Conservation (phyloP, 2,113 vertebrate genomes). For the Phyllostomus discolor region DNA sequence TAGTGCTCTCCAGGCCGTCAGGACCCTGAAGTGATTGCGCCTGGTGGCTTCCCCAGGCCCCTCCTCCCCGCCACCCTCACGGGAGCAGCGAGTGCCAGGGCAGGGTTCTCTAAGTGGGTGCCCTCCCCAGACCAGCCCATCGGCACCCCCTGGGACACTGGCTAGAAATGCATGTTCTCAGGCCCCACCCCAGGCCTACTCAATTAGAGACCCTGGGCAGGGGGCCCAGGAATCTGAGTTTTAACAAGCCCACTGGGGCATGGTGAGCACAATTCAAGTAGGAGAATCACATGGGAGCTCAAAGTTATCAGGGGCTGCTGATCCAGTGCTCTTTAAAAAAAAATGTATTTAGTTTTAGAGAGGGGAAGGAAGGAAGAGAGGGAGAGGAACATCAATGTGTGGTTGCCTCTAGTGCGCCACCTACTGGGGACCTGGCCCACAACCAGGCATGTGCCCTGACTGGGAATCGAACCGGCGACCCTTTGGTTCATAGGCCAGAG, state of each 20-base stretch:
- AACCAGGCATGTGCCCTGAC: too few species aligned
- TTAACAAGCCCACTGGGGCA: not conserved
- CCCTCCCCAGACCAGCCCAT: not conserved
- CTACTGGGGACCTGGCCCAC: too few species aligned
- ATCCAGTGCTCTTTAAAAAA: not conserved
- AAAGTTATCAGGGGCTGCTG: not conserved
- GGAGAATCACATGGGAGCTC: not conserved
- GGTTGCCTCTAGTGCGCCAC: too few species aligned
- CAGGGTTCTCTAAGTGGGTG: not conserved
- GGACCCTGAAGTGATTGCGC: not conserved
- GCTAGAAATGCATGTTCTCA: not conserved
- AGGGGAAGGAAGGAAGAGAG: too few species aligned
- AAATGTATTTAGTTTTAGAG: too few species aligned
- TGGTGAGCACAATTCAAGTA: not conserved
- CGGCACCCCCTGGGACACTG: not conserved
- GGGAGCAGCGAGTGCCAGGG: not conserved
- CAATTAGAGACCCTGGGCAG: not conserved
- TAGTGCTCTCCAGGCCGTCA: not conserved
- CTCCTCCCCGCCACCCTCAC: not conserved
- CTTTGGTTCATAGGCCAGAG: too few species aligned
- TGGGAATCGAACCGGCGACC: too few species aligned
- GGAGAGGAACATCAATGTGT: too few species aligned
- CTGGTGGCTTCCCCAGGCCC: not conserved
- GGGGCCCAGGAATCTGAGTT: not conserved
- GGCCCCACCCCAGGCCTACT: not conserved